Evolutionary conservation across 2,797 vertebrate genomes (phyloP), one percentile per base, ranked within the genome.

Genomic region (Novumbra hubbsi): DNA sequence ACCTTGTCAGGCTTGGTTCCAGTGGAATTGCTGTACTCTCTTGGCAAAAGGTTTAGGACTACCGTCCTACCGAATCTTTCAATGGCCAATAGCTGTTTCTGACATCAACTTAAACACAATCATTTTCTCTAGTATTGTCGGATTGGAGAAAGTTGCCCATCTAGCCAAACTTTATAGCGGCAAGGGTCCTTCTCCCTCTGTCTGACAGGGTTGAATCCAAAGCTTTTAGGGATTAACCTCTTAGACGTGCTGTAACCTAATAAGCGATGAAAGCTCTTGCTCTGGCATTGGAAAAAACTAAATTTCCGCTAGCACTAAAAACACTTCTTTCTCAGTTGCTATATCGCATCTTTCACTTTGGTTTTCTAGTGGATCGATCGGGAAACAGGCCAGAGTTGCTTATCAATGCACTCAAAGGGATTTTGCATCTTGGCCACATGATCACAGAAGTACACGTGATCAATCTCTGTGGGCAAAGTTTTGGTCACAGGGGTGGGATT

Each of bases 221-320:
- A 55, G 30, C 60, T 55, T 71, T 71, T 70, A 70, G 68, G 24
- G 32, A 71, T 55, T 28, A 28, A 50, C 62, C 49, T 57, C 21
- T 75, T 62, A 70, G 70, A 70, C 60, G 17, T 70, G 32, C 68
- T 70, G 70, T 55, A 34, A 70, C 70, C 41, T 75, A 45, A 69
- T 74, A 52, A 63, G 68, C n/a, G 60, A 62, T 71, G 52, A 65
- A 75, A 65, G 57, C 74, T 27, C 50, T 32, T 62, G 11, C 28
- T 65, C 57, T 75, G 64, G 27, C 45, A 11, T 30, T 16, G 16
- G 30, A 50, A 49, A 70, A 75, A 4, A 19, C n/a, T 55, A 16
- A 1, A 52, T 16, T 28, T 55, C n/a, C 52, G 24, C 30, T 52
- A 49, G 48, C 68, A 55, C 62, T 65, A 16, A 71, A 75, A 49